Conservation (phyloP, 2,797 vertebrate species). For the Loris lydekkerianus region DNA sequence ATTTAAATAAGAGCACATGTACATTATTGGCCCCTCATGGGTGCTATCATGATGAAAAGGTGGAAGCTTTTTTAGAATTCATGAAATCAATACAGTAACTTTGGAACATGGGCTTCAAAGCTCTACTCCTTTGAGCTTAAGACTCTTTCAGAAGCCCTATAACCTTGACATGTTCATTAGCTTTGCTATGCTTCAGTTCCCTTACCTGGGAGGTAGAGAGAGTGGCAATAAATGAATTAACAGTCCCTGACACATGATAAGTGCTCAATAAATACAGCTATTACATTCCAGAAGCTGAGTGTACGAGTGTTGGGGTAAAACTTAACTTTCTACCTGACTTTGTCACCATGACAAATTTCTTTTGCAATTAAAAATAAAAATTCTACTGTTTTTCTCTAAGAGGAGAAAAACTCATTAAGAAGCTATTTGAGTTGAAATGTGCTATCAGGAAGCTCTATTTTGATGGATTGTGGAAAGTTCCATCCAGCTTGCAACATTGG, state of each 20-base stretch:
- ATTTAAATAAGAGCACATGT: background rate
- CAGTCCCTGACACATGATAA: background rate
- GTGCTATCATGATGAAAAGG: background rate
- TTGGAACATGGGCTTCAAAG: background rate
- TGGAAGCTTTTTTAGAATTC: background rate
- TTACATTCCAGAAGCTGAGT: background rate
- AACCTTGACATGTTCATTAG: background rate
- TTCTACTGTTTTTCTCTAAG: background rate
- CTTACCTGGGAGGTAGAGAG: background rate
- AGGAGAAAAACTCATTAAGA: slow-evolving; percentile 56
- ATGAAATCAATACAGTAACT: background rate
- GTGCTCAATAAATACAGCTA: background rate
- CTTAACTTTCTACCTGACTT: slow-evolving; percentile 21
- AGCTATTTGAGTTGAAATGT: slow-evolving; percentile 45
- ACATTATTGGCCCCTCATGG: background rate
- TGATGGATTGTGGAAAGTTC: slow-evolving; percentile 48
- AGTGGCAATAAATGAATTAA: background rate
- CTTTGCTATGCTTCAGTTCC: background rate
- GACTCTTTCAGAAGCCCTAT: background rate
- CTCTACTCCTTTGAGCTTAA: background rate
- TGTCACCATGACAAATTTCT: background rate
- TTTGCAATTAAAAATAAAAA: slow-evolving; percentile 8
- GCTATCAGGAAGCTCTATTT: background rate
- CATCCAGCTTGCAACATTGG: background rate
- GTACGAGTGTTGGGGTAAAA: background rate